phyloP scores from a whole-genome alignment of 2,888 invertebrate genomes.

The Busseola fusca region DNA sequence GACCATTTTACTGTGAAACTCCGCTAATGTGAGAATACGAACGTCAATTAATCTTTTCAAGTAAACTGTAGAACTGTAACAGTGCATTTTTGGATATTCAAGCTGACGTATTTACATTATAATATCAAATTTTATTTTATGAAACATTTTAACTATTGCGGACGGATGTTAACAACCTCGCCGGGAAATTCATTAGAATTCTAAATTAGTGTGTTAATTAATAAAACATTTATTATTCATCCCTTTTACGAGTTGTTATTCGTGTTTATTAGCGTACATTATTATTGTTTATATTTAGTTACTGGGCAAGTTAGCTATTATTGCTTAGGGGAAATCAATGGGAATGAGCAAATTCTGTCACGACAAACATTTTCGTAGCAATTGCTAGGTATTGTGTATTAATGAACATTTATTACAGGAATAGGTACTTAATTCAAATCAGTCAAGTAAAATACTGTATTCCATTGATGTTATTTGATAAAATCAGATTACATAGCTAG shows the following conservation, averaged over 20 bases:
- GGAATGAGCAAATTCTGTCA: background rate
- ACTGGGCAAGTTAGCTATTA: background rate
- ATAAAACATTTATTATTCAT: constrained; percentile 28
- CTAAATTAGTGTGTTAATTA: constrained; percentile 25
- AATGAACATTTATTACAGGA: background rate
- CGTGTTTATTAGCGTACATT: constrained; percentile 23
- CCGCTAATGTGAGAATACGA: constrained; percentile 46
- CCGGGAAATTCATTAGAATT: constrained; percentile 30
- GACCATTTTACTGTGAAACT: constrained; percentile 55
- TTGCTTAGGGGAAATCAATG: background rate
- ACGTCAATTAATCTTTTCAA: constrained; percentile 47
- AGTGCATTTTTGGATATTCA: constrained; percentile 28
- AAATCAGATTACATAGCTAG: background rate
- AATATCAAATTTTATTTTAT: constrained; percentile 19
- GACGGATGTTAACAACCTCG: constrained; percentile 12
- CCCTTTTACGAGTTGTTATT: constrained; percentile 26
- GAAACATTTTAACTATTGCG: constrained; percentile 24
- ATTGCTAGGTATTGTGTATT: background rate
- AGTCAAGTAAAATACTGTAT: background rate
- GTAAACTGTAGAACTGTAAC: constrained; percentile 32
- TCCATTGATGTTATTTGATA: background rate
- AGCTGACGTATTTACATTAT: background rate
- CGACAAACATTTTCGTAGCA: background rate
- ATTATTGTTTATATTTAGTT: constrained; percentile 23
- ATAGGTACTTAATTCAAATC: too few relatives aligned